A percentile compares a stretch with the other conserved stretches of the same genome.
Conservation (phyloP, 2,797 vertebrate genomes). For the Falco berigora region DNA sequence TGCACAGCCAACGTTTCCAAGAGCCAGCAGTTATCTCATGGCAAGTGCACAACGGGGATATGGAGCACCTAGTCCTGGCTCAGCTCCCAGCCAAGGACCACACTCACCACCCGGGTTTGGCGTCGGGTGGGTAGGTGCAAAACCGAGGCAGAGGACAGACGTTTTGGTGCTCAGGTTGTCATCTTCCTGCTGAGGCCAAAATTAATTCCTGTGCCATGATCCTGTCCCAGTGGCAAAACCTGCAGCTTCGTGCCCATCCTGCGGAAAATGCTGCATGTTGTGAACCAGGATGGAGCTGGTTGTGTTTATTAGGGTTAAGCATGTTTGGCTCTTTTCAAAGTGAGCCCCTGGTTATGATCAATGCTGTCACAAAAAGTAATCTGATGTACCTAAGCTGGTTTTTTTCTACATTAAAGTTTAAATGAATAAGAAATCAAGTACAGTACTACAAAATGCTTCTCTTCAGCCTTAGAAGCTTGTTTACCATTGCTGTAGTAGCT, state of each 20-base stretch:
- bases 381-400: not conserved
- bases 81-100: not conserved
- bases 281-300: not conserved
- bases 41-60: not conserved
- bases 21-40: not conserved
- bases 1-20: rapidly evolving
- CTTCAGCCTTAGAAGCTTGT: conserved; percentile 17
- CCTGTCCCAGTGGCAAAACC: not conserved
- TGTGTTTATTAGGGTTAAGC: not conserved
- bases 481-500: conserved; percentile 15
- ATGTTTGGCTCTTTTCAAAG: not conserved
- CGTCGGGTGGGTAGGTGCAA: rapidly evolving
- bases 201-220: not conserved
- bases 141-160: not conserved
- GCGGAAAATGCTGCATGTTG: rapidly evolving
- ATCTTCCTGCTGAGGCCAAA: not conserved
- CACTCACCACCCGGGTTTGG: not conserved
- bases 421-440: conserved; percentile 39
- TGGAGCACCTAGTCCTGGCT: not conserved
- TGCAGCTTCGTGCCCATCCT: not conserved
- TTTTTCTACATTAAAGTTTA: not conserved
- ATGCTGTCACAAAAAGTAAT: not conserved
- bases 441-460: not conserved
- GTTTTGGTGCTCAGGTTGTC: not conserved
- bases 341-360: not conserved